Evolutionary conservation across 1,140 invertebrate genomes (phyloP).

Genomic region (Metopolophium dirhodum): DNA sequence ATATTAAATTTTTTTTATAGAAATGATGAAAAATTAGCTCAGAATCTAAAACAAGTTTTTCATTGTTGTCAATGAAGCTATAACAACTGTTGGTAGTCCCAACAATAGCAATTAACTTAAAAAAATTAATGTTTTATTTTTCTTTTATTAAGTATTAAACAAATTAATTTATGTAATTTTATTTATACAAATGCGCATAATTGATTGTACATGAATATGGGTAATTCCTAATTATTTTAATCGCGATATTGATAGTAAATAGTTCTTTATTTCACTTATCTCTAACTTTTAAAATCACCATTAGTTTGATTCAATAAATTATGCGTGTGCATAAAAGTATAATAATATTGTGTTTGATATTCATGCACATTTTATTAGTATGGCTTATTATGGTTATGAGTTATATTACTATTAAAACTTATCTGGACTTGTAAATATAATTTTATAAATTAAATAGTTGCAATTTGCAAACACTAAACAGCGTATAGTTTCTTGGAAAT

Average conservation of each 20-base stretch:
- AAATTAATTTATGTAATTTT: neutral
- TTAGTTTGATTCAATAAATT: neutral
- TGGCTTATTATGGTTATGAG: neutral
- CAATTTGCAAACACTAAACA: neutral
- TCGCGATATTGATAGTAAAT: neutral
- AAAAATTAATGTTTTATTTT: neutral
- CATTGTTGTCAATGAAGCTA: neutral
- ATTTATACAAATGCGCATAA: neutral
- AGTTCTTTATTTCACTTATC: neutral
- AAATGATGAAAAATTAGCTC: neutral
- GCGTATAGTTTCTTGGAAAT: neutral
- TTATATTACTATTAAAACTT: neutral
- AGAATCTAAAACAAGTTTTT: neutral
- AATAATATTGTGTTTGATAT: neutral
- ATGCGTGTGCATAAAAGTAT: neutral
- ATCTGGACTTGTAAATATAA: neutral
- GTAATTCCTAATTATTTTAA: neutral
- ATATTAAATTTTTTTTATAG: neutral
- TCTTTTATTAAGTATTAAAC: neutral
- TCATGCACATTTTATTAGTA: neutral
- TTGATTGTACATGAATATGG: neutral
- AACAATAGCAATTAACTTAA: neutral
- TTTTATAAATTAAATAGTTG: too few species aligned
- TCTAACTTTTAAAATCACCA: neutral
- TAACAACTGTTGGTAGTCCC: neutral